These are phyloP conservation scores for Ectemnius lituratus DNA, from an alignment of 2,888 invertebrate species.

Conservation along the genomic window DNA sequence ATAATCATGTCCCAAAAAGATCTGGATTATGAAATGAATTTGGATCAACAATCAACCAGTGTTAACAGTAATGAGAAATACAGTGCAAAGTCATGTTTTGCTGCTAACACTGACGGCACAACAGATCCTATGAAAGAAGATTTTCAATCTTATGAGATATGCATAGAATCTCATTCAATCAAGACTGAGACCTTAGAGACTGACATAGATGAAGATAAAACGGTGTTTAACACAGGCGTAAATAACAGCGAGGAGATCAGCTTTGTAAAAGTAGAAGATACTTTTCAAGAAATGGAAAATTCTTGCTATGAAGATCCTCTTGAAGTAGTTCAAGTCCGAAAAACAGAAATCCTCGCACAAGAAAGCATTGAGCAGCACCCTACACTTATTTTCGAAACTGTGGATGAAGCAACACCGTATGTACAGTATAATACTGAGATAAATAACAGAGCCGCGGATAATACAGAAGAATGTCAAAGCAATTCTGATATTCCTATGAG, in stretches of 20 bases:
- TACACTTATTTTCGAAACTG: constrained; percentile 49
- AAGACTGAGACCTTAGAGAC: constrained; percentile 74
- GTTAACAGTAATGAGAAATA: constrained; percentile 39
- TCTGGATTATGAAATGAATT: constrained; percentile 49
- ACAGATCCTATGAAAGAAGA: constrained; percentile 47
- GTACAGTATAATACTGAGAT: constrained; percentile 29
- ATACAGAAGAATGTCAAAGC: constrained; percentile 12
- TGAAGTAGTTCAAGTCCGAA: constrained; percentile 34
- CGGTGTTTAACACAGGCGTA: neutral
- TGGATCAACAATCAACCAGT: constrained; percentile 28
- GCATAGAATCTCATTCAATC: constrained; percentile 58
- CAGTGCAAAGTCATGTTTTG: constrained; percentile 38
- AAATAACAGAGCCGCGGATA: constrained; percentile 3
- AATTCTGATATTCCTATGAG: constrained; percentile 24
- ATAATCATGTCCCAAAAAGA: constrained; percentile 58
- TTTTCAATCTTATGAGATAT: constrained; percentile 54
- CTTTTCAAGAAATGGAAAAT: constrained; percentile 38
- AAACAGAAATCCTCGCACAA: constrained; percentile 41
- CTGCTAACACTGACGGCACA: neutral
- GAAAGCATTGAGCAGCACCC: constrained; percentile 32
- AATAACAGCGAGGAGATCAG: no score
- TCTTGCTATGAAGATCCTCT: constrained; percentile 37
- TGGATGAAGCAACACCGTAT: constrained; percentile 34
- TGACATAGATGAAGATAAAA: constrained; percentile 64
- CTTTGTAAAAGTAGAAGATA: constrained; percentile 22